These are phyloP conservation scores for Allacma fusca DNA, from an alignment of 2,888 invertebrate genomes.

Conservation along the genomic window DNA sequence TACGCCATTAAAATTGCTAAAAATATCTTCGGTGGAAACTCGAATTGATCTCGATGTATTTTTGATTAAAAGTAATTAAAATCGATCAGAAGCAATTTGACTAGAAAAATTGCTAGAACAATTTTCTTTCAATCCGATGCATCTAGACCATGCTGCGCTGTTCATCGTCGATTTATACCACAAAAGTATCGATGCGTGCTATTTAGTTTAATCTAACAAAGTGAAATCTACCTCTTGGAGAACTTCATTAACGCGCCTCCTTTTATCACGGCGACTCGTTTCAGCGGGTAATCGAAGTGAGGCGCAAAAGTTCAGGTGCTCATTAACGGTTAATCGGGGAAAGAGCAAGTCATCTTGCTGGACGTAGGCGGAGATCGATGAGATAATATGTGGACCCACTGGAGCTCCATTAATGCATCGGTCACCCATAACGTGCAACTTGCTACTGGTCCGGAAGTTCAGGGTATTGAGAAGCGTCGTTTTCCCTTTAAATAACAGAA, in stretches of 20 bases:
- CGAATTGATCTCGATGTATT: too few relatives aligned
- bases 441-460: conserved; percentile 73
- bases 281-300: conserved; percentile 83
- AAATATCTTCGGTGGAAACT: too few relatives aligned
- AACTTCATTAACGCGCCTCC: conserved; percentile 84
- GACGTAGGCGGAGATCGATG: conserved; percentile 85
- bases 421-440: conserved; percentile 71
- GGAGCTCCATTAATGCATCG: conserved; percentile 79
- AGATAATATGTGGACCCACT: conserved; percentile 73
- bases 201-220: too few relatives aligned
- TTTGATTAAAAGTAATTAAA: too few relatives aligned
- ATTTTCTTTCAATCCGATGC: too few relatives aligned
- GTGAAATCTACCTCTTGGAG: conserved; percentile 70
- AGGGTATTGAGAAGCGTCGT: conserved; percentile 90
- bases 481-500: conserved; percentile 71
- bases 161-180: too few relatives aligned
- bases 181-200: too few relatives aligned
- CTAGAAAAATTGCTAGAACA: too few relatives aligned
- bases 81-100: too few relatives aligned
- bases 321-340: conserved; percentile 71
- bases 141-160: too few relatives aligned
- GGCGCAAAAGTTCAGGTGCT: conserved; percentile 77
- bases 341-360: conserved; percentile 95
- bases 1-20: too few relatives aligned
- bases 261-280: conserved; percentile 76